Evolutionary conservation across 2,888 invertebrate genomes (phyloP).

Genomic region (Dynastes hyllus): DNA sequence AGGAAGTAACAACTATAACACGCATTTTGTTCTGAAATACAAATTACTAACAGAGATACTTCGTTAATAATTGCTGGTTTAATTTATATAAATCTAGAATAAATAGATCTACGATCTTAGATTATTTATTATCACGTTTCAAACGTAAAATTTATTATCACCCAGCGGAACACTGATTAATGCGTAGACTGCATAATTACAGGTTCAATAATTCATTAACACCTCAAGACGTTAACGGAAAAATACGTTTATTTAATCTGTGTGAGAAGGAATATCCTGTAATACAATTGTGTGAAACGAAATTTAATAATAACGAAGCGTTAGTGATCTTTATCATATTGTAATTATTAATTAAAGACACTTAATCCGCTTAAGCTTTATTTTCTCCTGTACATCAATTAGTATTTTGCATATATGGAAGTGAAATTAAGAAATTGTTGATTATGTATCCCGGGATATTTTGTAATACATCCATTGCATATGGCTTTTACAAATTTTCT

Average conservation of each 20-base stretch:
- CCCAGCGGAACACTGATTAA: slow-evolving; percentile 6
- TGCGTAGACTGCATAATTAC: background rate
- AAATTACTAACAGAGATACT: slow-evolving; percentile 28
- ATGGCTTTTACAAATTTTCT: background rate
- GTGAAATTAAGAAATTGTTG: background rate
- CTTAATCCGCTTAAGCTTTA: too few species aligned
- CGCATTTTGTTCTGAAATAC: background rate
- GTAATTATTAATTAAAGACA: too few species aligned
- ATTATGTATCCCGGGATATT: background rate
- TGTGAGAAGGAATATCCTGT: background rate
- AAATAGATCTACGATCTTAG: background rate
- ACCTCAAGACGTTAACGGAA: background rate
- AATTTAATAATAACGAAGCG: too few species aligned
- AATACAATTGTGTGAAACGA: slow-evolving; percentile 1
- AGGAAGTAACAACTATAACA: background rate
- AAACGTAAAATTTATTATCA: background rate
- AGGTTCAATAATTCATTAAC: slow-evolving; percentile 33
- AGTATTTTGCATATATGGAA: background rate
- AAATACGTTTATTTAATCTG: slow-evolving; percentile 6
- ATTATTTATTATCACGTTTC: slow-evolving; percentile 23
- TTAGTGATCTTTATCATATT: background rate
- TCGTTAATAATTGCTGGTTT: slow-evolving; percentile 35
- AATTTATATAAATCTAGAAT: slow-evolving; percentile 5
- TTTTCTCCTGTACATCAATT: background rate
- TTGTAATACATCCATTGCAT: background rate